These are phyloP conservation scores for Thunnus albacares DNA, from an alignment of 2,797 vertebrate genomes.

Conservation along the genomic window DNA sequence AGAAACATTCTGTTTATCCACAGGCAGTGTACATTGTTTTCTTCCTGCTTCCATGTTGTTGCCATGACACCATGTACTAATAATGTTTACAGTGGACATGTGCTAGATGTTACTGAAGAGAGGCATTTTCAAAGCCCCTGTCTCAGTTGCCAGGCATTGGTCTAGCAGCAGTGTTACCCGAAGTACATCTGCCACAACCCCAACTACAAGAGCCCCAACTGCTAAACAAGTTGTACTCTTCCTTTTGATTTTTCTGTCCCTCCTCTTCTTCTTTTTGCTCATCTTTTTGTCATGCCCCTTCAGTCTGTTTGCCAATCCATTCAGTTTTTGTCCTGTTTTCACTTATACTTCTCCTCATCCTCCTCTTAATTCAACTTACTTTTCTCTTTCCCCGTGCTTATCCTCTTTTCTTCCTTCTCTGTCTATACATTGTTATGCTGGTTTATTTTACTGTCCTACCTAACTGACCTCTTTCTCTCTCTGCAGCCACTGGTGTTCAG, in stretches of 20 bases:
- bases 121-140: background rate
- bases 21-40: constrained; percentile 24
- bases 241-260: background rate
- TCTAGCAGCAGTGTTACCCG: background rate
- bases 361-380: background rate
- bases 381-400: background rate
- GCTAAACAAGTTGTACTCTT: background rate
- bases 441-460: background rate
- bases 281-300: no score
- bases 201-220: background rate
- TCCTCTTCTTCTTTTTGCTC: background rate
- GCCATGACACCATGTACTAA: constrained; percentile 24
- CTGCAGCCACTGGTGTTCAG: constrained; percentile 78
- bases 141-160: background rate
- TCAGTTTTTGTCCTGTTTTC: background rate
- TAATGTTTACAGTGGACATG: constrained; percentile 8
- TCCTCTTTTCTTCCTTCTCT: background rate
- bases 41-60: constrained; percentile 15
- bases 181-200: no score
- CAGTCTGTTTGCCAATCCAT: background rate
- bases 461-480: constrained; percentile 34
- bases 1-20: constrained; percentile 21
- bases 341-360: background rate
- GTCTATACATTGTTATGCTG: background rate
- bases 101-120: background rate